Evolutionary conservation across 2,113 vertebrate genomes (phyloP).

Genomic region (Trogon melanurus): DNA sequence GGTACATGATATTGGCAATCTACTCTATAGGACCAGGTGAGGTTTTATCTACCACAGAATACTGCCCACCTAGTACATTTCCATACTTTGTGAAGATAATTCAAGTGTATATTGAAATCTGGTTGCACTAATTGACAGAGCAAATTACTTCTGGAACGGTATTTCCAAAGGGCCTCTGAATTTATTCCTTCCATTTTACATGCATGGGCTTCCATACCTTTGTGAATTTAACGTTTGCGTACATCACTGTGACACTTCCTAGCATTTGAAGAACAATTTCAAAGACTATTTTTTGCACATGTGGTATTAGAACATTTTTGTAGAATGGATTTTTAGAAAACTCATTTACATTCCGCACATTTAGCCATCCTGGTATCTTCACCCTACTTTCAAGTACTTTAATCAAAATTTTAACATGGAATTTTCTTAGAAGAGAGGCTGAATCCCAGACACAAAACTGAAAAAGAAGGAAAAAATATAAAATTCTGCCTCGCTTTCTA

Average conservation of each 20-base stretch:
- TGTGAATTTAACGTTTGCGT: slow-evolving; percentile 29
- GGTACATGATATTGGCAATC: background rate
- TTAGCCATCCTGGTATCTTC: background rate
- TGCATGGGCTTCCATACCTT: slow-evolving; percentile 19
- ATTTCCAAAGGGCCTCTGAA: slow-evolving; percentile 33
- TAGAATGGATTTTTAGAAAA: background rate
- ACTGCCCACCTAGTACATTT: background rate
- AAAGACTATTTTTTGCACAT: background rate
- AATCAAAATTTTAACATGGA: slow-evolving; percentile 9
- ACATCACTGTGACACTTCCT: background rate
- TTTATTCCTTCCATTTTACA: slow-evolving; percentile 40
- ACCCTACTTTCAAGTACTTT: background rate
- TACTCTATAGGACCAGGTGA: background rate
- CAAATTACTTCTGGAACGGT: background rate
- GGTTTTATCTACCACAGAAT: background rate
- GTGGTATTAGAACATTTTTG: background rate
- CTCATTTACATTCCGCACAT: background rate
- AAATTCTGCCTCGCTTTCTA: background rate
- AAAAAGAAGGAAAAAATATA: background rate
- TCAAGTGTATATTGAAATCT: slow-evolving; percentile 38
- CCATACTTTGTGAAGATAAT: background rate
- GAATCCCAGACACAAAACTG: background rate
- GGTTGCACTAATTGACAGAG: slow-evolving; percentile 4
- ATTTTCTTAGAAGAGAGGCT: background rate
- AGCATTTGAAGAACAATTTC: slow-evolving; percentile 32